phyloP scores from a whole-genome alignment of 2,113 vertebrate species.

The Sylvia atricapilla region DNA sequence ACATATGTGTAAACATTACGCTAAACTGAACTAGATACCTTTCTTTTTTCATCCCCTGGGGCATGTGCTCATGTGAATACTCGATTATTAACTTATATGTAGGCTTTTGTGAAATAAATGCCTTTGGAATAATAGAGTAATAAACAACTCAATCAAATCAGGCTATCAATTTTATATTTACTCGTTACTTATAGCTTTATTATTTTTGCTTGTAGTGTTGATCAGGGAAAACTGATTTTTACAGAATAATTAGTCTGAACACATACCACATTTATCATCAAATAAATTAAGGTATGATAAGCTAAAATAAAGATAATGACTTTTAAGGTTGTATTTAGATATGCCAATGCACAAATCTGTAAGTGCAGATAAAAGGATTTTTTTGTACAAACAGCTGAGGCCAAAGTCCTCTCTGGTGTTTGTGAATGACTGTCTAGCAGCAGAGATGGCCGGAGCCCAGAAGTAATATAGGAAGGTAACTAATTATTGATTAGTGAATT shows the following conservation, averaged over 20 bases:
- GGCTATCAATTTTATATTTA: not conserved
- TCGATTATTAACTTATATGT: not conserved
- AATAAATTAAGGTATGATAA: not conserved
- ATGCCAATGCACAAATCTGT: not conserved
- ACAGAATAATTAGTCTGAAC: not conserved
- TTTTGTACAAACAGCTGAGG: not conserved
- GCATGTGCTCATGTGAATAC: not conserved
- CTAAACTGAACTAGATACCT: not conserved
- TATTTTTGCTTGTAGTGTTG: not conserved
- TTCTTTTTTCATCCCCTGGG: not conserved
- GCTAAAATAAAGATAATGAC: not conserved
- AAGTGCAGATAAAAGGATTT: not conserved
- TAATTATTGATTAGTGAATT: not conserved
- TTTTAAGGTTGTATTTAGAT: not conserved
- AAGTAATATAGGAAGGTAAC: not conserved
- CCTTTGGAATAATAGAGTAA: not conserved
- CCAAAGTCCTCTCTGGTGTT: not conserved
- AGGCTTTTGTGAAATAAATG: not conserved
- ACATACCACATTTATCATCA: not conserved
- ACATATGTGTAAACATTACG: not conserved
- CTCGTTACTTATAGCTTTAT: not conserved
- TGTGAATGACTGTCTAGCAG: not conserved
- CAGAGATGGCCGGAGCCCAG: not conserved
- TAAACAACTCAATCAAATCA: constrained; percentile 15
- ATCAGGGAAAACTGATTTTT: not conserved